Base-by-base conservation (phyloP, 2,888 invertebrate genomes). In the Drosophila tanythrix region DNA sequence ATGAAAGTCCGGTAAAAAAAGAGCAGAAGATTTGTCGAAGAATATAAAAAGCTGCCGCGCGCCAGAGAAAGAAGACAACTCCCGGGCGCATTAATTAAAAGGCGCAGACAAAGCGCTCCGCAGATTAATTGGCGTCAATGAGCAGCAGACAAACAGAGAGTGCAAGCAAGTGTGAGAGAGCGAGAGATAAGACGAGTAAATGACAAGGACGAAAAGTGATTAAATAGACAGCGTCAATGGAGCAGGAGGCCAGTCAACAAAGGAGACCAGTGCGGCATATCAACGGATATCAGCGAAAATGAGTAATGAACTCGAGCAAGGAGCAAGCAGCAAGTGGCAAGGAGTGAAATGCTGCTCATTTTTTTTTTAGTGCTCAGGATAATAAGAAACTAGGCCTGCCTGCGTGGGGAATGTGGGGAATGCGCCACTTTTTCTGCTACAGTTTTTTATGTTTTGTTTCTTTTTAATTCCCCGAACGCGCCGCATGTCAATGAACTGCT, bases 111-210 rank as follows among this genome's bases (percentile, higher is more conserved):
- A 87, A 83, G 87, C 90, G 78, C 76, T 71, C 74, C 77, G 81
- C 90, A 90, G 87, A 90, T 88, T 90, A 88, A 88, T 90, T 90
- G 90, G 89, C 87, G 81, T 88, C 87, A 88, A 90, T 88, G 87
- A 79, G 82, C 65, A 69, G 51, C 57, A 72, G 65, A 76, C 76
- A 72, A 70, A 76, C 58, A 74, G 59, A 70, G 67, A 29, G 6
- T 53, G 33, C 40, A 55, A 18, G 53, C 38, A 10, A 52, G 52
- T 68, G 25, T 36, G 52, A 33, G 46, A 65, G 40, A 68, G 58
- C 5, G 53, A 31, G 59, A 21, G 61, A 52, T 35, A 33, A 56
- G 67, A 33, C 33, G 52, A 59, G 55, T 29, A 67, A 81, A 66
- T 58, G 74, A 65, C 68, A 81, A 55, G 60, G 61, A 61, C 65